A percentile compares a stretch with the other conserved stretches of the same genome.
Conservation (phyloP, 1,140 invertebrate genomes). For the Drosophila pandora region DNA sequence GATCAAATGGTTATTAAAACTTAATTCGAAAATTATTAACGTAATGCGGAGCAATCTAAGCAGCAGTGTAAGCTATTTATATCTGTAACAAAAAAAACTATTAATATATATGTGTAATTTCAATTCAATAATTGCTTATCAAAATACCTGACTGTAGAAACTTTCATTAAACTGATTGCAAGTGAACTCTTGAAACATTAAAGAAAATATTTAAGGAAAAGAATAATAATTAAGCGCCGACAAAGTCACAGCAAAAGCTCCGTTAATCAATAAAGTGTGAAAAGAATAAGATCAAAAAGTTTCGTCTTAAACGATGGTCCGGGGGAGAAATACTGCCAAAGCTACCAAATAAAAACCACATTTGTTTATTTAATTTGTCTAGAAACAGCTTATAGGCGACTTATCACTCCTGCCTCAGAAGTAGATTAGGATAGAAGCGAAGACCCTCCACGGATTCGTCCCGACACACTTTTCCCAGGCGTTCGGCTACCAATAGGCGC, state of each 20-base stretch:
- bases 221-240: conserved; percentile 53
- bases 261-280: conserved; percentile 67
- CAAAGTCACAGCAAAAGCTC: conserved; percentile 56
- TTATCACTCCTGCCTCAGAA: conserved; percentile 85
- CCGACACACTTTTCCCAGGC: conserved; percentile 92
- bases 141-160: conserved; percentile 80
- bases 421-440: conserved; percentile 95
- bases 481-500: conserved; percentile 92
- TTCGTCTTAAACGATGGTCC: conserved; percentile 2
- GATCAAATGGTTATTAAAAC: conserved; percentile 61
- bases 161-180: conserved; percentile 64
- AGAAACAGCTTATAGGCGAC: background rate
- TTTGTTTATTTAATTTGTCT: conserved; percentile 19
- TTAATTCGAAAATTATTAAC: conserved; percentile 57
- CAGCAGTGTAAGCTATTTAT: conserved; percentile 65
- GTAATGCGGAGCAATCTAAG: conserved; percentile 67
- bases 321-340: too few species aligned
- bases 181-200: conserved; percentile 37
- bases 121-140: conserved; percentile 79
- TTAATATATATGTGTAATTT: conserved; percentile 71
- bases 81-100: conserved; percentile 58
- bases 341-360: background rate
- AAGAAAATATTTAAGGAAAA: conserved; percentile 41
- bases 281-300: conserved; percentile 28
- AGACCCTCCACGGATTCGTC: conserved; percentile 97